Percentiles rank a stretch among this genome's conserved stretches.
Evolutionary conservation across 1,140 invertebrate genomes (phyloP).

Genomic region (Drosophila malerkotliana): DNA sequence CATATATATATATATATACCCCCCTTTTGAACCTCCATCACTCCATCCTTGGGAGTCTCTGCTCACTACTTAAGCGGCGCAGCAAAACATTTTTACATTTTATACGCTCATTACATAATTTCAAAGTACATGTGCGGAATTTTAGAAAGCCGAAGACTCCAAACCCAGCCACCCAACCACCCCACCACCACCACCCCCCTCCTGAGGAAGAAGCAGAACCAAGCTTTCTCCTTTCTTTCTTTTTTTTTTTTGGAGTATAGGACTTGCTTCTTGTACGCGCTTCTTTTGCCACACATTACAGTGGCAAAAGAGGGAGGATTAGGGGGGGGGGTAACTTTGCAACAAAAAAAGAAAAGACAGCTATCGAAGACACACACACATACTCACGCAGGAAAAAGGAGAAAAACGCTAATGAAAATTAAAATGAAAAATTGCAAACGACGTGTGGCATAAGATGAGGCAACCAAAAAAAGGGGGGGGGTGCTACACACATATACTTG

Average conservation of each 20-base stretch:
- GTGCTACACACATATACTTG: slow-evolving; percentile 25
- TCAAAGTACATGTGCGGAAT: slow-evolving; percentile 76
- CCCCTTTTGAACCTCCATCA: no score
- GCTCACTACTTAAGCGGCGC: slow-evolving; percentile 62
- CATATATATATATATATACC: no score
- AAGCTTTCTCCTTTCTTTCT: slow-evolving; percentile 17
- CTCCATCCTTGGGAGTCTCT: slow-evolving; percentile 1
- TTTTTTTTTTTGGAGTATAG: background rate
- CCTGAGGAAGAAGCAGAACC: slow-evolving; percentile 7
- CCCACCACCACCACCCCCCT: background rate
- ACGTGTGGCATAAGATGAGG: slow-evolving; percentile 57
- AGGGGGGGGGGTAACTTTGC: background rate
- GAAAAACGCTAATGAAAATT: slow-evolving; percentile 84
- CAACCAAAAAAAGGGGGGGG: background rate
- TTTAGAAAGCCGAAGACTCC: slow-evolving; percentile 54
- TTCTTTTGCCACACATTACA: background rate
- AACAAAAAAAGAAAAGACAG: slow-evolving; percentile 46
- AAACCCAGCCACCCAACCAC: background rate
- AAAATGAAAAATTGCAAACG: slow-evolving; percentile 84
- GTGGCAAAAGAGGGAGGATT: background rate
- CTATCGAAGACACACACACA: slow-evolving; percentile 41
- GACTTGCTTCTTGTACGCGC: background rate
- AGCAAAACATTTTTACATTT: slow-evolving; percentile 77
- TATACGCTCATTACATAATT: slow-evolving; percentile 84
- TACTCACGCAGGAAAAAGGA: slow-evolving; percentile 59